These are phyloP conservation scores for Syrrhaptes paradoxus DNA, from an alignment of 2,113 vertebrate species.

Conservation along the genomic window DNA sequence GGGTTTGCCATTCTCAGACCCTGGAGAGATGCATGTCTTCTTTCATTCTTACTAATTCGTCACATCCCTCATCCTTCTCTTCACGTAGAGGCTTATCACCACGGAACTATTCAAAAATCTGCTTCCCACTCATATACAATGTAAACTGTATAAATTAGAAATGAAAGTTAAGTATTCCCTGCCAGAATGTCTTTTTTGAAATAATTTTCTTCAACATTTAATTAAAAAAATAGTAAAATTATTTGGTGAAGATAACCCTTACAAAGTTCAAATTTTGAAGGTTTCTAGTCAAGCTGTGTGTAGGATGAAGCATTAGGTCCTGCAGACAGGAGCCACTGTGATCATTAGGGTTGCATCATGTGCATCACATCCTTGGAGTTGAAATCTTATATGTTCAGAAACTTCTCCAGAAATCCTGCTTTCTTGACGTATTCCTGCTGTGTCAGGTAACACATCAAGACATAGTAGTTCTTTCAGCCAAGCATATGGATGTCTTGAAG, in stretches of 20 bases:
- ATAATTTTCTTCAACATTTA: not conserved
- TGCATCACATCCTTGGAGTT: not conserved
- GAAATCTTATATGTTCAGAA: not conserved
- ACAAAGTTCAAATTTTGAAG: not conserved
- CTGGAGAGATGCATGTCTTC: not conserved
- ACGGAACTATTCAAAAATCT: not conserved
- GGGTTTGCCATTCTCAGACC: not conserved
- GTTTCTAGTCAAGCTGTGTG: not conserved
- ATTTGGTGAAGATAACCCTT: not conserved
- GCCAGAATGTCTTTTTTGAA: not conserved
- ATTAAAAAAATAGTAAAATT: not conserved
- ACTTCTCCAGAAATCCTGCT: not conserved
- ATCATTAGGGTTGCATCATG: accelerated
- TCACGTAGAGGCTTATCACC: not conserved
- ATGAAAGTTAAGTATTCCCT: not conserved
- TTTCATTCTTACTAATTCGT: not conserved
- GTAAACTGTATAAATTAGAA: not conserved
- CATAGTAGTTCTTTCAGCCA: not conserved
- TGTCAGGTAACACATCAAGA: not conserved
- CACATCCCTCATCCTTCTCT: not conserved
- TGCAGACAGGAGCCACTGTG: not conserved
- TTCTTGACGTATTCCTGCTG: not conserved
- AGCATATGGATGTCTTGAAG: not conserved
- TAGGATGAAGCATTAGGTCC: not conserved
- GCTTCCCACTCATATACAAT: not conserved